Evolutionary conservation across 2,888 invertebrate genomes (phyloP).

Genomic region (Papilio elwesi): DNA sequence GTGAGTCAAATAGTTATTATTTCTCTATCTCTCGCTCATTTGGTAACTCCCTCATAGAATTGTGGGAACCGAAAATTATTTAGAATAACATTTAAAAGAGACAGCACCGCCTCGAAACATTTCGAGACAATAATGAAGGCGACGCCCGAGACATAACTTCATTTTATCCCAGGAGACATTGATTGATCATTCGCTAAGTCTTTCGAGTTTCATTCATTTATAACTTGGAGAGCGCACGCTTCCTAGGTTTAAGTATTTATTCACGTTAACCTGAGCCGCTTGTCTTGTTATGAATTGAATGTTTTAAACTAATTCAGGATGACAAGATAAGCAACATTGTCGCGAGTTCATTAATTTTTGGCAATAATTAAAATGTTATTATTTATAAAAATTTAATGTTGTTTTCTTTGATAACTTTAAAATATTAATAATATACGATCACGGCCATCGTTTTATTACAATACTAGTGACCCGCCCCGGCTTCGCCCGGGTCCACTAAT

Average conservation of each 20-base stretch:
- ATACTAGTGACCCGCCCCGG: too few relatives aligned
- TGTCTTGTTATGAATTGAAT: constrained; percentile 29
- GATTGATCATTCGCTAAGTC: constrained; percentile 65
- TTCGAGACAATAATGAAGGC: constrained; percentile 37
- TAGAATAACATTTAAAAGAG: constrained; percentile 20
- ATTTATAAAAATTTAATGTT: not conserved
- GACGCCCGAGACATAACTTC: constrained; percentile 36
- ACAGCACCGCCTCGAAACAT: constrained; percentile 19
- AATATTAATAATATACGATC: not conserved
- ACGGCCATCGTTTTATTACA: too few relatives aligned
- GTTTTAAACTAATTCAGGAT: constrained; percentile 11
- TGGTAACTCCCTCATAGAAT: too few relatives aligned
- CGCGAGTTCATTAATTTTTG: not conserved
- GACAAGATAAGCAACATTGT: constrained; percentile 10
- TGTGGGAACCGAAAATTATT: not conserved
- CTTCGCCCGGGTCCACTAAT: too few relatives aligned
- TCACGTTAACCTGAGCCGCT: constrained; percentile 29
- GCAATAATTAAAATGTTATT: constrained; percentile 12
- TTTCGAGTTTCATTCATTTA: constrained; percentile 68
- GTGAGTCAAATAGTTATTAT: too few relatives aligned
- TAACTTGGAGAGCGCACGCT: constrained; percentile 49
- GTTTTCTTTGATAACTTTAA: not conserved
- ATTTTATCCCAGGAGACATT: constrained; percentile 53
- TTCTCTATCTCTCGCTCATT: too few relatives aligned
- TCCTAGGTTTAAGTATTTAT: constrained; percentile 35